phyloP scores from a whole-genome alignment of 2,888 invertebrate genomes.

The Salpingus planirostris region DNA sequence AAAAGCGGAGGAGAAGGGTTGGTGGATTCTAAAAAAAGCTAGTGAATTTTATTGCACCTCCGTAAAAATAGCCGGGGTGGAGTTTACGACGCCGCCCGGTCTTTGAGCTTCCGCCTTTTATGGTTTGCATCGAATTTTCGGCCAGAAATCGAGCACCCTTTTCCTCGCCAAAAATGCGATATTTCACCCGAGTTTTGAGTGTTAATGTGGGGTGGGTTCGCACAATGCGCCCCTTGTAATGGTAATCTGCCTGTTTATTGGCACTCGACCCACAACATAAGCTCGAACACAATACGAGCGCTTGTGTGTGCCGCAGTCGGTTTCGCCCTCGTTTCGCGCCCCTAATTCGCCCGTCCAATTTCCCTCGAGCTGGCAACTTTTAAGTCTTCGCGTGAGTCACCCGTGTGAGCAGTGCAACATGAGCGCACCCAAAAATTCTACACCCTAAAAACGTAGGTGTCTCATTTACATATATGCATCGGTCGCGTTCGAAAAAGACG shows the following conservation, averaged over 20 bases:
- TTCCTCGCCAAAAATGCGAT: too few species aligned
- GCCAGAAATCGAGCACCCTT: constrained; percentile 1
- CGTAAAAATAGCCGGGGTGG: constrained; percentile 1
- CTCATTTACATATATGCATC: constrained; percentile 28
- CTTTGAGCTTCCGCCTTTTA: constrained; percentile 10
- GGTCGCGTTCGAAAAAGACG: constrained; percentile 13
- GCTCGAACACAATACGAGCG: too few species aligned
- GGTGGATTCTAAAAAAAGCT: constrained; percentile 5
- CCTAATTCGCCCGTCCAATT: too few species aligned
- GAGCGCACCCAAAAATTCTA: constrained; percentile 25
- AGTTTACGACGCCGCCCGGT: constrained; percentile 8
- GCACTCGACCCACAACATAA: too few species aligned
- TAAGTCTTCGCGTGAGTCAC: too few species aligned
- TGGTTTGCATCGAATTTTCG: constrained; percentile 1
- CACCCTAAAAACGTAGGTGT: constrained; percentile 26
- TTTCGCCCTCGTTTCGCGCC: too few species aligned
- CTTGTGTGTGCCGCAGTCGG: too few species aligned
- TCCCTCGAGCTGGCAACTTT: too few species aligned
- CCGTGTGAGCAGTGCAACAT: too few species aligned
- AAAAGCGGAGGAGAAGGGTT: too few species aligned
- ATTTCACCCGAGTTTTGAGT: constrained; percentile 23
- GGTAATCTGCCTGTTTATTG: constrained; percentile 8
- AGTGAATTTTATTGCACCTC: constrained; percentile 7
- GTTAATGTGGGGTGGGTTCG: constrained; percentile 10
- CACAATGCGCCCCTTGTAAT: constrained; percentile 7